These are phyloP conservation scores for Astropecten irregularis DNA, from an alignment of 53 echinoderm and acorn worm genomes.

Conservation along the genomic window DNA sequence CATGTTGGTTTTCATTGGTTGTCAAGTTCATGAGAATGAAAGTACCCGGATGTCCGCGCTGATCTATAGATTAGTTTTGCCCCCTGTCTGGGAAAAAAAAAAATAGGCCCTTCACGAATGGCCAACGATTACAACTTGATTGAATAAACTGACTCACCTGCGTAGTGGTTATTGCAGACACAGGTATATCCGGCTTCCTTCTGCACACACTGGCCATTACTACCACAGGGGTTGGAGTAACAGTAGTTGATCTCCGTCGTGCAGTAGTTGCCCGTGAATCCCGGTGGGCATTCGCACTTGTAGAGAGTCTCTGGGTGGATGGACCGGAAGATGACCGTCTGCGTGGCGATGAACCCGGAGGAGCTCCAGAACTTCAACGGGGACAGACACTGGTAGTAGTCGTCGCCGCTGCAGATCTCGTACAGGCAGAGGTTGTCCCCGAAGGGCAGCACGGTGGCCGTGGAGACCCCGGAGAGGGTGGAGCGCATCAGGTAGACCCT, in stretches of 20 bases:
- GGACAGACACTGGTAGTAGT: slow-evolving; percentile 76
- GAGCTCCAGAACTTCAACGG: slow-evolving; percentile 88
- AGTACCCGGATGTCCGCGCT: too few species aligned
- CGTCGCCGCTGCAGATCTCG: slow-evolving; percentile 74
- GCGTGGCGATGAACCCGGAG: slow-evolving; percentile 85
- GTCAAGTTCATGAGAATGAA: too few species aligned
- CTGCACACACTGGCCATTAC: slow-evolving; percentile 83
- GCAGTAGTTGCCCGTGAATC: slow-evolving; percentile 97
- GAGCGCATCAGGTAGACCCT: slow-evolving; percentile 89
- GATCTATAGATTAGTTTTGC: too few species aligned
- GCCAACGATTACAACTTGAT: too few species aligned
- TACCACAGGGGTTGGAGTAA: slow-evolving; percentile 94
- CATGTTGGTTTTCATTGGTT: too few species aligned
- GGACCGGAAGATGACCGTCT: slow-evolving; percentile 94
- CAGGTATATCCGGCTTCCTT: slow-evolving; percentile 90
- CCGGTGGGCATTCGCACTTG: slow-evolving; percentile 96
- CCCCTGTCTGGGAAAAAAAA: too few species aligned
- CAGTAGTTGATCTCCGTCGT: slow-evolving; percentile 98
- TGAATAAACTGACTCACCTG: slow-evolving; percentile 87
- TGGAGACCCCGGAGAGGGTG: slow-evolving; percentile 72
- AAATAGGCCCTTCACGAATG: too few species aligned
- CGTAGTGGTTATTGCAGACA: slow-evolving; percentile 75
- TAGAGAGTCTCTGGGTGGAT: slow-evolving; percentile 91
- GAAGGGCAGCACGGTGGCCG: slow-evolving; percentile 88
- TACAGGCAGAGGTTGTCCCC: slow-evolving; percentile 95